Evolutionary conservation across 2,888 invertebrate species (phyloP), one percentile per base, ranked within the genome.

Genomic region (Epinotia bilunana): DNA sequence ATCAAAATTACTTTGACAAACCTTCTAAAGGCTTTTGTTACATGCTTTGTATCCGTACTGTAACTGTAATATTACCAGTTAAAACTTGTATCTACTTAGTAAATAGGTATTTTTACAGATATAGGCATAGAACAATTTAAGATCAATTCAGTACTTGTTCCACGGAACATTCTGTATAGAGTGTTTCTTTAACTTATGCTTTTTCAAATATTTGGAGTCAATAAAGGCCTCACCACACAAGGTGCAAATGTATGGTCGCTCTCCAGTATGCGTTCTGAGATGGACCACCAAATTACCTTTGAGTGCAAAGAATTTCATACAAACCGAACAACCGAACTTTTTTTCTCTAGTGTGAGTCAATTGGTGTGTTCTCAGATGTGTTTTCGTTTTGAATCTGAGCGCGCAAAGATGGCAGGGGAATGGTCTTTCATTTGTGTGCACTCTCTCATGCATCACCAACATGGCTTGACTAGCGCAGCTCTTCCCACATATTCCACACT

Each of bases 211-310:
- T 83, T 94, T 94, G 0, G 94, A 94, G 80, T 95, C 95, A 79
- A 94, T 94, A 75, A 94, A 95, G 0, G 93, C 91, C 76, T 94
- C 94, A 0, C 86, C 88, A 73, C 95, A 95, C 18, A 92, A 78
- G 0, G 88, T 84, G 78, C 95, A 95, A 0, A 90, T 86, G 80
- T 94, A 95, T 0, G 95, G 95, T 0, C 94, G 78, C 75, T 95
- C 95, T 0, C 95, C 95, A 0, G 95, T 95, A 76, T 95, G 95
- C 0, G 94, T 94, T 5, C 95, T 80, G 62, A 93, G 83, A 81
- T 95, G 95, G 1, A 95, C 93, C 0, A 94, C 94, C 57, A 94
- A 83, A 78, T 94, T 94, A 0, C 94, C 94, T 83, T 94, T 94
- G 4, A 94, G 78, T 0, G 94, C 94, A 83, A 94, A 94, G 84